phyloP scores from a whole-genome alignment of 2,113 vertebrate species.

The Machaerirhynchus nigripectus region DNA sequence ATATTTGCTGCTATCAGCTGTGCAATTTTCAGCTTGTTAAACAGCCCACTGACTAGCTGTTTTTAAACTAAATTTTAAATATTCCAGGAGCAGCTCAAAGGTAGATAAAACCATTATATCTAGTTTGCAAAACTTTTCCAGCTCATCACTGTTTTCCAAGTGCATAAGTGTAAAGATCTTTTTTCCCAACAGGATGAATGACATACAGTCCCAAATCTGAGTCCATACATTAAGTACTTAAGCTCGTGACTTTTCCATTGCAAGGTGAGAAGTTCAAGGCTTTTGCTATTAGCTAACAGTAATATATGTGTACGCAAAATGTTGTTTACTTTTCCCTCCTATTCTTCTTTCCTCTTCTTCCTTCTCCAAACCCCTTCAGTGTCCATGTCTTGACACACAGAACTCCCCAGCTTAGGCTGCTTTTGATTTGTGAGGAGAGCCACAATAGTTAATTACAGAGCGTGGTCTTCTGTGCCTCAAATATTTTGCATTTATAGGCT shows the following conservation, averaged over 20 bases:
- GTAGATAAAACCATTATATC: background rate
- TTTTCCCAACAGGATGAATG: background rate
- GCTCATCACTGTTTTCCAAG: background rate
- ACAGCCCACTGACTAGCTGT: background rate
- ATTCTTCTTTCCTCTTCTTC: background rate
- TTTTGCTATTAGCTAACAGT: background rate
- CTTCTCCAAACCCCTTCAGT: slow-evolving; percentile 8
- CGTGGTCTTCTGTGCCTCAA: slow-evolving; percentile 70
- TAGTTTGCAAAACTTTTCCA: background rate
- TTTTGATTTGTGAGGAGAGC: slow-evolving; percentile 78
- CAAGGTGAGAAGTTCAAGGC: background rate
- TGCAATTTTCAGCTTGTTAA: background rate
- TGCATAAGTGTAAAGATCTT: background rate
- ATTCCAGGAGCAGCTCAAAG: background rate
- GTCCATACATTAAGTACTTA: background rate
- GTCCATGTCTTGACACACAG: slow-evolving; percentile 44
- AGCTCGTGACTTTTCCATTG: background rate
- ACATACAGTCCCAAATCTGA: background rate
- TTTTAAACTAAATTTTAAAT: background rate
- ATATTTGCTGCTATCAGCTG: background rate
- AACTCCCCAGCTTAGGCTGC: slow-evolving; percentile 27
- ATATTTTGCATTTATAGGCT: slow-evolving; percentile 76
- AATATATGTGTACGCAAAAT: background rate
- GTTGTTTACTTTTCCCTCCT: background rate
- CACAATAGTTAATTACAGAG: slow-evolving; percentile 75